These are phyloP conservation scores for Charaxes varanes DNA, from an alignment of 1,140 invertebrate species.

Conservation along the genomic window DNA sequence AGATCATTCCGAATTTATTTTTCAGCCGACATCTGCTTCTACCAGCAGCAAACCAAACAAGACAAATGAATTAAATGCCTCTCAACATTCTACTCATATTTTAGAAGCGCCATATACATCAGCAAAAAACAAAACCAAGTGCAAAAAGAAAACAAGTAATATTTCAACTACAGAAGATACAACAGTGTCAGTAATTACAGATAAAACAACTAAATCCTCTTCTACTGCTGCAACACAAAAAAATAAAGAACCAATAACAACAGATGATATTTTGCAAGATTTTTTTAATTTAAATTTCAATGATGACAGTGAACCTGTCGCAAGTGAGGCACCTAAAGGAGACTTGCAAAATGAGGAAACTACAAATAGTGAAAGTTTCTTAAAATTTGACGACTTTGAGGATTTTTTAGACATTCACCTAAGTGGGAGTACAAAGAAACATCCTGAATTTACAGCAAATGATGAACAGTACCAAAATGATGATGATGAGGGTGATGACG, in stretches of 20 bases:
- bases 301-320: constrained; percentile 26
- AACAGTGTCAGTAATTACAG: constrained; percentile 10
- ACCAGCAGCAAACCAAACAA: neutral
- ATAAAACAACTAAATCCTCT: constrained; percentile 11
- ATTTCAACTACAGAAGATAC: constrained; percentile 15
- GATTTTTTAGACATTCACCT: constrained; percentile 33
- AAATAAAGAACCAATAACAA: constrained; percentile 20
- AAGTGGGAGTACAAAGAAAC: constrained; percentile 20
- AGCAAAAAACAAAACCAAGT: constrained; percentile 53
- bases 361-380: constrained; percentile 36
- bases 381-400: constrained; percentile 42
- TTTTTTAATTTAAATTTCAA: constrained; percentile 45
- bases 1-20: constrained; percentile 51
- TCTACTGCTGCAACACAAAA: constrained; percentile 19
- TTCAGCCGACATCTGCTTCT: constrained; percentile 26
- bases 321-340: constrained; percentile 17
- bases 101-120: constrained; percentile 30
- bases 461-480: constrained; percentile 31
- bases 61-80: constrained; percentile 20
- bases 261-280: constrained; percentile 38
- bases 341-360: constrained; percentile 36
- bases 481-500: constrained; percentile 17
- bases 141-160: constrained; percentile 57
- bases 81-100: too few relatives aligned
- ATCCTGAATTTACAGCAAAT: constrained; percentile 18